Evolutionary conservation across 2,888 invertebrate genomes (phyloP).

Genomic region (Gymnoscelis rufifasciata): DNA sequence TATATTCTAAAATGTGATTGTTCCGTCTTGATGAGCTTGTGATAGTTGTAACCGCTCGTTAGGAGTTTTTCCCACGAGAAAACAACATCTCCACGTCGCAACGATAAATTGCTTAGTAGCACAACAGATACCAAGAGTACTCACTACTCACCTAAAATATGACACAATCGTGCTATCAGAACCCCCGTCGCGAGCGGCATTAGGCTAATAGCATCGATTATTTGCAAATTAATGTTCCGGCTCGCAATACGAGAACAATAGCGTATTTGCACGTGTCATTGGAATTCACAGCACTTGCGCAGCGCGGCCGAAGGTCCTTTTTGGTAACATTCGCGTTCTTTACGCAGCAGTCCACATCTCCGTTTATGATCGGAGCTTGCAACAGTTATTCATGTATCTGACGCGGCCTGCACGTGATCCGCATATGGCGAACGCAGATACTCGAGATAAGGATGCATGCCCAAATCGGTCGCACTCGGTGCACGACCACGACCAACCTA

Average conservation of each 20-base stretch:
- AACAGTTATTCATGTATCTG: conserved; percentile 42
- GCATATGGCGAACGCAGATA: conserved; percentile 37
- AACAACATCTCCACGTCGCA: conserved; percentile 17
- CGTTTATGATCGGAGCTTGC: conserved; percentile 14
- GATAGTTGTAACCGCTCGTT: conserved; percentile 36
- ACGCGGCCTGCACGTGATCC: conserved; percentile 38
- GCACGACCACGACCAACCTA: conserved; percentile 26
- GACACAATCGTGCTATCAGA: conserved; percentile 32
- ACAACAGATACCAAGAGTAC: conserved; percentile 23
- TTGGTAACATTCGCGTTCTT: conserved; percentile 4
- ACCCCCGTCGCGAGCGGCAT: conserved; percentile 38
- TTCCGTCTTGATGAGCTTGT: conserved; percentile 43
- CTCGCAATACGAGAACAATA: conserved; percentile 43
- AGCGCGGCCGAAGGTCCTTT: conserved; percentile 41
- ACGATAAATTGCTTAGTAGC: conserved; percentile 21
- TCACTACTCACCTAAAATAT: conserved; percentile 28
- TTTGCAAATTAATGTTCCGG: conserved; percentile 50
- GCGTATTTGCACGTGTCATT: conserved; percentile 42
- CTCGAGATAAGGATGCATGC: conserved; percentile 37
- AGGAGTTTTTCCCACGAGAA: conserved; percentile 47
- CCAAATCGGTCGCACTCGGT: conserved; percentile 34
- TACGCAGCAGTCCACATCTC: neutral
- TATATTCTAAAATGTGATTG: conserved; percentile 14
- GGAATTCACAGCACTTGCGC: conserved; percentile 48
- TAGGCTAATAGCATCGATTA: conserved; percentile 49